phyloP scores from a whole-genome alignment of 2,888 invertebrate genomes.

The Acrobasis repandana region DNA sequence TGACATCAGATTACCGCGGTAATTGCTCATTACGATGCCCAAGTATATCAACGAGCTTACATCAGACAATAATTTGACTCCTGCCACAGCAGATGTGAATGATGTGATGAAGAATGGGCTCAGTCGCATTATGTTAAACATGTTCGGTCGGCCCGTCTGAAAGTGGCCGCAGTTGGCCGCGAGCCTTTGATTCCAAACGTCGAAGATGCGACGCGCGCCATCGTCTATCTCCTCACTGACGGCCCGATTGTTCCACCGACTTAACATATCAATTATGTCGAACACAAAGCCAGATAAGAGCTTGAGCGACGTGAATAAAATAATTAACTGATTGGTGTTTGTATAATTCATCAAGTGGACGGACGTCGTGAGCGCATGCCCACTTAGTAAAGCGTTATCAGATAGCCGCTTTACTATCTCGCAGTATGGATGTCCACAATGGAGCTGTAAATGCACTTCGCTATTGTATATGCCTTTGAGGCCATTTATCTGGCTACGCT shows the following conservation, averaged over 20 bases:
- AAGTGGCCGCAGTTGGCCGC: slow-evolving; percentile 40
- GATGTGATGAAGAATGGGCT: slow-evolving; percentile 60
- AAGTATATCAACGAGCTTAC: slow-evolving; percentile 51
- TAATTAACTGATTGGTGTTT: slow-evolving; percentile 82
- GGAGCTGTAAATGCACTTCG: slow-evolving; percentile 66
- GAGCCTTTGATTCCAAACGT: slow-evolving; percentile 34
- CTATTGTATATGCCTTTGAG: slow-evolving; percentile 57
- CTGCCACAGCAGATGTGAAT: slow-evolving; percentile 50
- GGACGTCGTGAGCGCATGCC: slow-evolving; percentile 59
- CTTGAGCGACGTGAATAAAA: slow-evolving; percentile 80
- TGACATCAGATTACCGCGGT: slow-evolving; percentile 42
- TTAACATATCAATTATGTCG: slow-evolving; percentile 82
- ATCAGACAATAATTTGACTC: slow-evolving; percentile 57
- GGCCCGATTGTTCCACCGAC: slow-evolving; percentile 75
- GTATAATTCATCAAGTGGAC: slow-evolving; percentile 78
- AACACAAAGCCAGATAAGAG: slow-evolving; percentile 76
- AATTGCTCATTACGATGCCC: slow-evolving; percentile 41
- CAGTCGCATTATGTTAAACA: slow-evolving; percentile 69
- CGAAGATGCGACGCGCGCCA: slow-evolving; percentile 36
- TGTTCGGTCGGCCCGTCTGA: slow-evolving; percentile 62
- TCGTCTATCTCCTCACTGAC: slow-evolving; percentile 60
- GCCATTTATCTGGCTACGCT: slow-evolving; percentile 53
- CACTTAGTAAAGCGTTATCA: slow-evolving; percentile 74
- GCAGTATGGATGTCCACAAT: slow-evolving; percentile 58
- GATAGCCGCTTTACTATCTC: slow-evolving; percentile 59